These are phyloP conservation scores for Phylloscopus trochilus DNA, from an alignment of 2,113 vertebrate species.

Conservation along the genomic window DNA sequence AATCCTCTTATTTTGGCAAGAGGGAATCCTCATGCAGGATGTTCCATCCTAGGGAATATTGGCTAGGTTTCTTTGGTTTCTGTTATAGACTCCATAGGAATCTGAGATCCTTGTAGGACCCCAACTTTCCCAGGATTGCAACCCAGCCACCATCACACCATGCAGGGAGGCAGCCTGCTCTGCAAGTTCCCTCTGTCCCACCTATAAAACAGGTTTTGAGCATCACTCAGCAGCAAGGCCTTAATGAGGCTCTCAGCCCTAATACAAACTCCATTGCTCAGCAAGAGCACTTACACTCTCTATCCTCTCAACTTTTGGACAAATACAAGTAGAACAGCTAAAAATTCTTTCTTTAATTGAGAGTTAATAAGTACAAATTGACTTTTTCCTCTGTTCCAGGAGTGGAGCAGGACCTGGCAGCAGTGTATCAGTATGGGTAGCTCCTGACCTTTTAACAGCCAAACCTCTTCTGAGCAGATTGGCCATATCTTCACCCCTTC, in stretches of 20 bases:
- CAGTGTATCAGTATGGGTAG: background rate
- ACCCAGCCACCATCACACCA: background rate
- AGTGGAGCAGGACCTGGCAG: background rate
- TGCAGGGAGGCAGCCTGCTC: background rate
- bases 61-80: background rate
- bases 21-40: background rate
- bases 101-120: rapidly evolving
- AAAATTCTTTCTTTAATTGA: background rate
- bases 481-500: background rate
- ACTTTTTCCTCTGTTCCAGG: background rate
- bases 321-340: background rate
- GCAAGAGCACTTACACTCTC: rapidly evolving
- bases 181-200: background rate
- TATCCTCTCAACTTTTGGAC: background rate
- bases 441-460: background rate
- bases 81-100: background rate
- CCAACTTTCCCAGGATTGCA: background rate
- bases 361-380: background rate
- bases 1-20: background rate
- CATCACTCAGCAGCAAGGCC: background rate
- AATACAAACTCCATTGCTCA: background rate
- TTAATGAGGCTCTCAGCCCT: background rate
- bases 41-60: background rate
- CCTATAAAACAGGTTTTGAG: background rate
- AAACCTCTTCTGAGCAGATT: background rate